Percentiles rank a stretch among this genome's conserved stretches.
phyloP scores from a whole-genome alignment of 2,888 invertebrate genomes.

The Drosophila maculinotata region DNA sequence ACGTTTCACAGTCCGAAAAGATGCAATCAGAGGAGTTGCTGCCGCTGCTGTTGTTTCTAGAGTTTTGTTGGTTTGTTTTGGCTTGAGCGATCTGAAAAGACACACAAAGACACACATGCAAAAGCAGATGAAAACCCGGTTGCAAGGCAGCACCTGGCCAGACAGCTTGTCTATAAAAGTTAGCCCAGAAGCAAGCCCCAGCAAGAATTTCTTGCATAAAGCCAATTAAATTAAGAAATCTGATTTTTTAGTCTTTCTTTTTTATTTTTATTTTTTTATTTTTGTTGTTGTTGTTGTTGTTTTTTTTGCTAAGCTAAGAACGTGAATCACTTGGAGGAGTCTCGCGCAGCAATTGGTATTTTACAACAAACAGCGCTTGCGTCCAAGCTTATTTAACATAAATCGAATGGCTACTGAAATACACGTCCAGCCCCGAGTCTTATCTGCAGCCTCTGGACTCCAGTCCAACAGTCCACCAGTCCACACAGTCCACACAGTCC shows the following conservation, averaged over 20 bases:
- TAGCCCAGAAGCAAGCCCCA: slow-evolving; percentile 30
- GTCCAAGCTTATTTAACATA: slow-evolving; percentile 81
- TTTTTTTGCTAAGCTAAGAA: slow-evolving; percentile 10
- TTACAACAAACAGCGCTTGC: slow-evolving; percentile 76
- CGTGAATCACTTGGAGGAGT: slow-evolving; percentile 57
- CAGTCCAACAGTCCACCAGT: not conserved
- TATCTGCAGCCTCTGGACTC: slow-evolving; percentile 32
- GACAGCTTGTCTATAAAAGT: slow-evolving; percentile 78
- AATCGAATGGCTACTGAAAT: slow-evolving; percentile 82
- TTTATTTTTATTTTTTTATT: not conserved
- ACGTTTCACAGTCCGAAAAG: slow-evolving; percentile 36
- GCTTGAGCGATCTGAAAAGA: slow-evolving; percentile 20
- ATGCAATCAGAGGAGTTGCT: slow-evolving; percentile 32
- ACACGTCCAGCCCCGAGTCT: slow-evolving; percentile 57
- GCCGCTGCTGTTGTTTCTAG: no score
- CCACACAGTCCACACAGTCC: slow-evolving; percentile 6
- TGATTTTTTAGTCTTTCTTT: slow-evolving; percentile 39
- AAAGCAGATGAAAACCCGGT: slow-evolving; percentile 1
- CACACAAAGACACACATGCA: slow-evolving; percentile 1
- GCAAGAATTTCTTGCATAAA: slow-evolving; percentile 76
- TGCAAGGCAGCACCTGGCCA: slow-evolving; percentile 52
- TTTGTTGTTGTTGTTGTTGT: not conserved
- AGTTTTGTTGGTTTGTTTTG: slow-evolving; percentile 26
- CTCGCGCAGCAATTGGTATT: slow-evolving; percentile 72
- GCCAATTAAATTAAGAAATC: slow-evolving; percentile 81